Evolutionary conservation across 2,113 vertebrate species (phyloP), one percentile per base, ranked within the genome.

Genomic region (Solea solea): DNA sequence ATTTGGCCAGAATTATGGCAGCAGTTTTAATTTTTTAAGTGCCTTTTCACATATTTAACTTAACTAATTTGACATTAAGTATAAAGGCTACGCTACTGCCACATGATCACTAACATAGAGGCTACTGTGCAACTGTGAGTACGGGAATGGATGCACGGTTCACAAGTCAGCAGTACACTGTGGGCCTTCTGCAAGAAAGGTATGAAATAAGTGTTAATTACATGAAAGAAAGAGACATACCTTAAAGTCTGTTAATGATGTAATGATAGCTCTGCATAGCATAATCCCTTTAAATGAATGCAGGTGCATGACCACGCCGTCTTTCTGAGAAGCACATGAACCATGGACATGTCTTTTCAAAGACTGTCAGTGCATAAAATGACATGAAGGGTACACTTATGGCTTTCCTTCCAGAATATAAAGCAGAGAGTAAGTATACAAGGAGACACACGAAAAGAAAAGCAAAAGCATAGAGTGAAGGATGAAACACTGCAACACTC

Each of bases 181-280:
- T 16, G 6, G 2, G 12, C 0, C 21, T 28, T 53, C 3, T 16
- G 11, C 64, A 54, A 59, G 15, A 51, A 64, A 66, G 61, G 53
- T 63, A 77, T 4, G 25, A 67, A 45, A 62, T 27, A 6, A 65
- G 54, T 48, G 49, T 76, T 16, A 27, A 9, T 49, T 11, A 64
- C 52, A 70, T 2, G 4, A 10, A 45, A 6, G 21, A 81, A 67
- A 21, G n/a, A 10, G 55, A 49, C 13, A 57, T 7, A 45, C 3
- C 15, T 34, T 55, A 27, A 79, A 74, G 48, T 57, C 13, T 27
- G 16, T n/a, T 42, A 62, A 27, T 52, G 49, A 72, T 83, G 86
- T 82, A 91, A 89, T 84, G 78, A 74, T 64, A 64, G 52, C 65
- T 80, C 72, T 87, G 74, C 80, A 86, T 82, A 87, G 78, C 72